These are phyloP conservation scores for Drosophila watanabei DNA, from an alignment of 1,140 invertebrate genomes.

Conservation along the genomic window DNA sequence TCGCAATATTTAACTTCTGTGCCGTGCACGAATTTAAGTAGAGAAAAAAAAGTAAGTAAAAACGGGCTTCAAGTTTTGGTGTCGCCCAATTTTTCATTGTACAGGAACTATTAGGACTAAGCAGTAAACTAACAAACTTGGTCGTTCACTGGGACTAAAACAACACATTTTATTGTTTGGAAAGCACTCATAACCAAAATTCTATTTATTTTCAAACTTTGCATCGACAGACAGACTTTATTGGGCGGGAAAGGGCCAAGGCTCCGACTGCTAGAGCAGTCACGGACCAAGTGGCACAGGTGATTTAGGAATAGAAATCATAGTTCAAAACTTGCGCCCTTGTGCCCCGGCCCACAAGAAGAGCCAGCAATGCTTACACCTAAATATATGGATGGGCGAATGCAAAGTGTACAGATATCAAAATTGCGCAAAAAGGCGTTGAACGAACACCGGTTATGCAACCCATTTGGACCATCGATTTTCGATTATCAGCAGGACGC, in stretches of 20 bases:
- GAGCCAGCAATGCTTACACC: not conserved
- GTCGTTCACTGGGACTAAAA: not conserved
- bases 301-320: conserved; percentile 47
- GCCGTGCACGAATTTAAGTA: not conserved
- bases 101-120: not conserved
- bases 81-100: conserved; percentile 15
- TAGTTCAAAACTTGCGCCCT: conserved; percentile 35
- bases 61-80: not conserved
- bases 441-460: conserved; percentile 27
- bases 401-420: conserved; percentile 49
- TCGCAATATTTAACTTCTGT: not conserved
- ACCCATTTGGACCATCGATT: conserved; percentile 63
- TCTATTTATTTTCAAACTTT: not conserved
- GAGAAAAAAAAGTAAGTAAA: not conserved
- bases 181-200: conserved; percentile 30
- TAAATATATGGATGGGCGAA: conserved; percentile 19
- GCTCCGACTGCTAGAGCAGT: not conserved
- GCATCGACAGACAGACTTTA: not conserved
- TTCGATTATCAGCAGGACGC: conserved; percentile 54
- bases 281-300: not conserved
- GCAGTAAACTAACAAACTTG: not conserved
- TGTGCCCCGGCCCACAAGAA: not conserved
- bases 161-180: conserved; percentile 18
- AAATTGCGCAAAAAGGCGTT: conserved; percentile 32
- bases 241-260: not conserved